These are phyloP conservation scores for Ectemnius continuus DNA, from an alignment of 2,888 invertebrate genomes.

Conservation along the genomic window DNA sequence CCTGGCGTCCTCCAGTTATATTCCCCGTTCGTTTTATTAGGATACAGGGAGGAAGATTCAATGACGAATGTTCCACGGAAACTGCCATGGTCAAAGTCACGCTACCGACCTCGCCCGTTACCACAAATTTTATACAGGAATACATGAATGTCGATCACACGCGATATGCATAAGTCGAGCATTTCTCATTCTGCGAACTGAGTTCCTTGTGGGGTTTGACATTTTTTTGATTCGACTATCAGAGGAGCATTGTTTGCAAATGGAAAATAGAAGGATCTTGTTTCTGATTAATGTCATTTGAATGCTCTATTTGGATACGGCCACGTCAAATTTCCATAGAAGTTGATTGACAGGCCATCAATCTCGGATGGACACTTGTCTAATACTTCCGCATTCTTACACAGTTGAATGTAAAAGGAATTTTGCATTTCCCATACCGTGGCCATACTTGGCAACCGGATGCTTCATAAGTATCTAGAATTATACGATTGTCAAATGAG, in stretches of 20 bases:
- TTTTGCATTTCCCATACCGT: too few species aligned
- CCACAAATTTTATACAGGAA: slow-evolving; percentile 31
- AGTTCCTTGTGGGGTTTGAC: not conserved
- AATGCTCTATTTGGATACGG: not conserved
- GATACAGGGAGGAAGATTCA: not conserved
- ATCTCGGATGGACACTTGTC: too few species aligned
- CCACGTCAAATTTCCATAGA: not conserved
- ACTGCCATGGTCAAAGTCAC: slow-evolving; percentile 32
- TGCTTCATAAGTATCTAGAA: too few species aligned
- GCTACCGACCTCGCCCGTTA: slow-evolving; percentile 12
- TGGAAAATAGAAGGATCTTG: not conserved
- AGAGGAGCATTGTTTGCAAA: slow-evolving; percentile 41
- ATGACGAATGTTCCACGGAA: slow-evolving; percentile 15
- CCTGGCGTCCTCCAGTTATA: not conserved
- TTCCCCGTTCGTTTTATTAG: not conserved
- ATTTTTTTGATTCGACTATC: slow-evolving; percentile 7
- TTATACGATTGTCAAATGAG: too few species aligned
- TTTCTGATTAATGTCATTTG: not conserved
- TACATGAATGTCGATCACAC: slow-evolving; percentile 20
- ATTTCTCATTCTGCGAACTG: slow-evolving; percentile 10
- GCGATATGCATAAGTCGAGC: slow-evolving; percentile 14
- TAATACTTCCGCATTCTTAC: too few species aligned
- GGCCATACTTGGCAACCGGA: too few species aligned
- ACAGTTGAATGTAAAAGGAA: too few species aligned
- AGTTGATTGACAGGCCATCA: not conserved